Evolutionary conservation across 2,888 invertebrate genomes (phyloP).

Genomic region (Mystacides longicornis): DNA sequence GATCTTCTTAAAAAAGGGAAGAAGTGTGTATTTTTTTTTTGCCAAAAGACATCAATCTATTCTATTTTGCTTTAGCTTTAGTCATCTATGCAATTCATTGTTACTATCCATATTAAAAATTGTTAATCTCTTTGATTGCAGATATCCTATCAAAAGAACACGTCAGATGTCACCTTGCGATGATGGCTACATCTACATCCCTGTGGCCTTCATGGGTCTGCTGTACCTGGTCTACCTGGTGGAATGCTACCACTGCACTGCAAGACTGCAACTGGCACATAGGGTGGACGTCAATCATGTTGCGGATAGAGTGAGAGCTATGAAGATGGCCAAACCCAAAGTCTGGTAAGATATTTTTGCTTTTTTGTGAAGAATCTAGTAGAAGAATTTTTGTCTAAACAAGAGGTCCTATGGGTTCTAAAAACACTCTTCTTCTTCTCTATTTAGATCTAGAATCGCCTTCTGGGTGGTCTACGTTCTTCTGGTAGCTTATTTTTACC

Average conservation of each 20-base stretch:
- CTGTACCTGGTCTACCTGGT: slow-evolving; percentile 75
- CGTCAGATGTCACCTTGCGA: slow-evolving; percentile 68
- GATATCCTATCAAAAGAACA: slow-evolving; percentile 55
- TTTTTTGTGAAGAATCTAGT: background rate
- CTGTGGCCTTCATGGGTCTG: slow-evolving; percentile 70
- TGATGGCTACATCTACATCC: slow-evolving; percentile 76
- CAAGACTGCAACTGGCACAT: slow-evolving; percentile 59
- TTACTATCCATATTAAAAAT: too few relatives aligned
- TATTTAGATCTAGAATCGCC: too few relatives aligned
- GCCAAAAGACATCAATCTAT: too few relatives aligned
- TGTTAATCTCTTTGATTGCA: too few relatives aligned
- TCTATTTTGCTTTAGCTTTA: too few relatives aligned
- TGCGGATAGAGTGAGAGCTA: slow-evolving; percentile 55
- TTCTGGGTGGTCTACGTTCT: too few relatives aligned
- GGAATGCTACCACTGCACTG: slow-evolving; percentile 77
- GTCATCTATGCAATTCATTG: too few relatives aligned
- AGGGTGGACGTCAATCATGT: slow-evolving; percentile 59
- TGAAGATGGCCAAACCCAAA: slow-evolving; percentile 63
- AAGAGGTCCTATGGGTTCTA: background rate
- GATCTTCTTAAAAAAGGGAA: too few relatives aligned
- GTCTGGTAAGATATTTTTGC: slow-evolving; percentile 53
- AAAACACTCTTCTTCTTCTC: background rate
- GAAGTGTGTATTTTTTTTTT: too few relatives aligned
- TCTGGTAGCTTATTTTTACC: background rate
- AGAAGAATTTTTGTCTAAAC: too few relatives aligned